Percentiles rank a stretch among this genome's conserved stretches.
phyloP scores from a whole-genome alignment of 2,888 invertebrate genomes.

The Rhagium mordax region DNA sequence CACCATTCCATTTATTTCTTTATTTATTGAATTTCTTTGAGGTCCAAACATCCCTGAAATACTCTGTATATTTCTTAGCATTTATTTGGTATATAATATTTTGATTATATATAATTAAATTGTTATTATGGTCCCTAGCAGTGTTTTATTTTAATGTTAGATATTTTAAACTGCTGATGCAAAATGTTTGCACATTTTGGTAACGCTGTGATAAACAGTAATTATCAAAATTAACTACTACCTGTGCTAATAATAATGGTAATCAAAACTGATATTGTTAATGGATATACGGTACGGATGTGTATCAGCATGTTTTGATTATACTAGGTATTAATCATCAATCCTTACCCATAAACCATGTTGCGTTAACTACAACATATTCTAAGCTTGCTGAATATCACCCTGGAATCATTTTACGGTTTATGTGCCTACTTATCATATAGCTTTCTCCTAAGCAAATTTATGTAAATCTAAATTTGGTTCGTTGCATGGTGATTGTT shows the following conservation, averaged over 20 bases:
- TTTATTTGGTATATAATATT: too few relatives aligned
- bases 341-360: slow-evolving; percentile 16
- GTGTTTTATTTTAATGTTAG: neutral
- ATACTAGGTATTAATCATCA: slow-evolving; percentile 24
- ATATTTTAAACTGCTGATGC: neutral
- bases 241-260: slow-evolving; percentile 13
- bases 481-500: neutral
- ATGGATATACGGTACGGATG: slow-evolving; percentile 25
- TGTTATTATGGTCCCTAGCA: too few relatives aligned
- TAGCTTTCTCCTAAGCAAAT: neutral
- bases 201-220: neutral
- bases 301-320: slow-evolving; percentile 27
- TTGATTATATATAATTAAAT: too few relatives aligned
- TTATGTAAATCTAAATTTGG: neutral
- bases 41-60: too few relatives aligned
- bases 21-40: too few relatives aligned
- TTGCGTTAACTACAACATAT: neutral
- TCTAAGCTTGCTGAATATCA: neutral
- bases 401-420: neutral
- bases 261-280: slow-evolving; percentile 25
- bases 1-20: too few relatives aligned
- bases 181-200: neutral
- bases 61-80: too few relatives aligned
- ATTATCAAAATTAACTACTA: slow-evolving; percentile 12
- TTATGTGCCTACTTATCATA: neutral